These are phyloP conservation scores for Sturmia bella DNA, from an alignment of 2,888 invertebrate genomes.

Conservation along the genomic window DNA sequence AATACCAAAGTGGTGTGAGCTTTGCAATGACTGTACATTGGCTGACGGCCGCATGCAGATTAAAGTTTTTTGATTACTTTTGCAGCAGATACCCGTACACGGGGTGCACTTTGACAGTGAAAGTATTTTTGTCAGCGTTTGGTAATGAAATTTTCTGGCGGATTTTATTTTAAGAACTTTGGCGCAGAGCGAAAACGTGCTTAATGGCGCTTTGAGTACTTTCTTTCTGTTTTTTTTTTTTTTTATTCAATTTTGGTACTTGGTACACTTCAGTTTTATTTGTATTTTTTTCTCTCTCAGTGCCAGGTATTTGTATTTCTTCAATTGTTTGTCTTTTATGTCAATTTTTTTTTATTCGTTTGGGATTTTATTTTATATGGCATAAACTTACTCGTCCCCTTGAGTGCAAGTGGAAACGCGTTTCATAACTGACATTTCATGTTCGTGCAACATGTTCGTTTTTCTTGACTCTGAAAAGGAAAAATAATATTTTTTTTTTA, in stretches of 20 bases:
- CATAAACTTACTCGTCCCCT: slow-evolving; percentile 8
- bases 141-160: background rate
- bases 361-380: slow-evolving; percentile 41
- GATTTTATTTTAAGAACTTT: background rate
- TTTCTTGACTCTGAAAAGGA: slow-evolving; percentile 39
- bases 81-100: slow-evolving; percentile 11
- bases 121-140: slow-evolving; percentile 7
- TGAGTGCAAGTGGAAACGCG: slow-evolving; percentile 19
- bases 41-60: slow-evolving; percentile 10
- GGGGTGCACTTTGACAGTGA: background rate
- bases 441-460: slow-evolving; percentile 8
- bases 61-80: background rate
- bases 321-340: slow-evolving; percentile 10
- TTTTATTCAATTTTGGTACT: slow-evolving; percentile 19
- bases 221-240: background rate
- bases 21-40: background rate
- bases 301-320: slow-evolving; percentile 35
- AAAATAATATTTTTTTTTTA: slow-evolving; percentile 1
- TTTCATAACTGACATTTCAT: slow-evolving; percentile 7
- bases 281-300: background rate
- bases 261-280: slow-evolving; percentile 7
- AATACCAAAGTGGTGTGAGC: background rate
- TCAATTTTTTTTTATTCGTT: slow-evolving; percentile 43
- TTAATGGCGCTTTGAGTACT: background rate
- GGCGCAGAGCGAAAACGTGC: slow-evolving; percentile 16